Evolutionary conservation across 2,797 vertebrate species (phyloP), one percentile per base, ranked within the genome.

Genomic region (Mormyrops attenuatus): DNA sequence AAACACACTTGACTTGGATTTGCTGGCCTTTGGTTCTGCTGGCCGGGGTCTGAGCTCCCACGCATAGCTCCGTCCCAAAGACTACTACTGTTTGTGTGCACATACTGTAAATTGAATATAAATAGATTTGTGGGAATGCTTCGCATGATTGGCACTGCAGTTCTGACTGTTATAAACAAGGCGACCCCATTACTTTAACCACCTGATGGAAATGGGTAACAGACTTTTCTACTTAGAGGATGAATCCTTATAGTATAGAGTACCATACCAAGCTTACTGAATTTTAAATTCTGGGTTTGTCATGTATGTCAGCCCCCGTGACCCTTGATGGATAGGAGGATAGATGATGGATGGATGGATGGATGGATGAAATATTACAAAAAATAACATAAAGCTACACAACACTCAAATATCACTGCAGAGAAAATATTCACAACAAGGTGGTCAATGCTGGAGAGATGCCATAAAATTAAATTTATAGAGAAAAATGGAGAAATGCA

Each of bases 1-100:
- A 90, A 90, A 90, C 89, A 90, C 73, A 63, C 86, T 88, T 69
- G 34, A 80, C 86, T 88, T 88, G 55, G 85, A 87, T 52, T 87
- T 73, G 66, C 17, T 66, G 87, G 85, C 85, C 73, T 53, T 73
- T 44, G 22, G n/a, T 30, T 3, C 53, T 53, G 8, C 82, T 44
- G 73, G 77, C 55, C 44, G 13, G 15, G 22, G 55, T 47, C 63
- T n/a, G 26, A 20, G 20, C 89, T 50, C 87, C 53, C 53, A 84
- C 87, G 47, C 89, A 66, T 17, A 11, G 38, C 55, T 30, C 30
- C 8, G 2, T 63, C 73, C 73, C 47, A 41, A 38, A 53, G 89
- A 53, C 44, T n/a, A 41, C 77, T 50, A 17, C 47, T 86, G 88
- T 90, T 86, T 69, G 86, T 63, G n/a, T 69, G 88, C 15, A 53